Evolutionary conservation across 2,888 invertebrate species (phyloP).

Genomic region (Eupithecia pulchellata): DNA sequence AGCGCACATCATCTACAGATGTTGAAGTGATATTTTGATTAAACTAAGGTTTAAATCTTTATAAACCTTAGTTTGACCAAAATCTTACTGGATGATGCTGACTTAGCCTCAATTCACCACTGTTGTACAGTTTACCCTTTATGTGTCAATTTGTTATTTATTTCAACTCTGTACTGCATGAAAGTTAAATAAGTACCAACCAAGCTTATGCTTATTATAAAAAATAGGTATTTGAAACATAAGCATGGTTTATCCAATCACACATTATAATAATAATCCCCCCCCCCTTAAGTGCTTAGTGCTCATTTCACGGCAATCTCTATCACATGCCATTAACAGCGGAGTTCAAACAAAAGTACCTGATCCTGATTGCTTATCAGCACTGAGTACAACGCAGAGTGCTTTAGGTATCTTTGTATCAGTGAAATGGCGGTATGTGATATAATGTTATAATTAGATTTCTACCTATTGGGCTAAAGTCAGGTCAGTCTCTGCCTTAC

Average conservation of each 20-base stretch:
- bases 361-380: constrained; percentile 33
- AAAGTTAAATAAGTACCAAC: no score
- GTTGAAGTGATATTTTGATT: no score
- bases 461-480: neutral
- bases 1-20: no score
- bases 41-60: no score
- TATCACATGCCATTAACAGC: constrained; percentile 33
- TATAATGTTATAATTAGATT: constrained; percentile 20
- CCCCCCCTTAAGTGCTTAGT: constrained; percentile 18
- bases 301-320: constrained; percentile 36
- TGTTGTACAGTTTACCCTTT: no score
- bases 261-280: constrained; percentile 1
- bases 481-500: no score
- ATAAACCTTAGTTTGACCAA: no score
- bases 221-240: neutral
- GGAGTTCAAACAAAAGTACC: constrained; percentile 34
- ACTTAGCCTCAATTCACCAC: no score
- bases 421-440: constrained; percentile 11
- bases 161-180: no score
- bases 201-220: no score
- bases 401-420: constrained; percentile 31
- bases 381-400: constrained; percentile 32
- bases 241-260: neutral
- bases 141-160: no score
- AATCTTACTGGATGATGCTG: no score